These are phyloP conservation scores for Petrocephalus zakoni DNA, from an alignment of 2,113 vertebrate species.

Conservation along the genomic window DNA sequence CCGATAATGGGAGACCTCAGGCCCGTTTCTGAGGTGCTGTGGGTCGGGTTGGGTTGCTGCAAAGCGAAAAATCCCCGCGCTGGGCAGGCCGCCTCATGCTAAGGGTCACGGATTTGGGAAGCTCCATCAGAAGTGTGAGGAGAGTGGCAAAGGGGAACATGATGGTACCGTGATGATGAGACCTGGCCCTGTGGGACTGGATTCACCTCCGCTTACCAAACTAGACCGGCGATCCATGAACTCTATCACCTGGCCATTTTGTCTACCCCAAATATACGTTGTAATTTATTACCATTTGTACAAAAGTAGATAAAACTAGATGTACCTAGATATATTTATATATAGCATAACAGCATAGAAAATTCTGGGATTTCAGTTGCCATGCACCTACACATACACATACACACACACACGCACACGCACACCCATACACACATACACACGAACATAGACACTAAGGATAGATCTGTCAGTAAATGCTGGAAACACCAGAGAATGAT, in stretches of 20 bases:
- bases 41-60: neutral
- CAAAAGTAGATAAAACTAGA: neutral
- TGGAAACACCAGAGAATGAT: neutral
- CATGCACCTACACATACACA: neutral
- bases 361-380: neutral
- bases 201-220: neutral
- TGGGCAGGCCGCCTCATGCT: neutral
- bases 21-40: neutral
- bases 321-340: neutral
- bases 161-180: neutral
- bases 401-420: too few relatives aligned
- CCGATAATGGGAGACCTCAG: constrained; percentile 24
- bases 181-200: neutral
- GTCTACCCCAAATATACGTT: neutral
- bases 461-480: neutral
- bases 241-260: neutral
- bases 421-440: neutral
- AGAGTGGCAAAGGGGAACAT: neutral
- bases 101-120: neutral
- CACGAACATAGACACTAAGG: neutral
- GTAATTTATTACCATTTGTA: neutral
- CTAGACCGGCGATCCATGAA: neutral
- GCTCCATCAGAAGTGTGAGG: neutral
- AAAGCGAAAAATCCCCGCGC: neutral
- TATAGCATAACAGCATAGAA: neutral